Evolutionary conservation across 37 sponge, comb jelly and placozoan genomes (phyloP).

Genomic region (Ephydatia muelleri): DNA sequence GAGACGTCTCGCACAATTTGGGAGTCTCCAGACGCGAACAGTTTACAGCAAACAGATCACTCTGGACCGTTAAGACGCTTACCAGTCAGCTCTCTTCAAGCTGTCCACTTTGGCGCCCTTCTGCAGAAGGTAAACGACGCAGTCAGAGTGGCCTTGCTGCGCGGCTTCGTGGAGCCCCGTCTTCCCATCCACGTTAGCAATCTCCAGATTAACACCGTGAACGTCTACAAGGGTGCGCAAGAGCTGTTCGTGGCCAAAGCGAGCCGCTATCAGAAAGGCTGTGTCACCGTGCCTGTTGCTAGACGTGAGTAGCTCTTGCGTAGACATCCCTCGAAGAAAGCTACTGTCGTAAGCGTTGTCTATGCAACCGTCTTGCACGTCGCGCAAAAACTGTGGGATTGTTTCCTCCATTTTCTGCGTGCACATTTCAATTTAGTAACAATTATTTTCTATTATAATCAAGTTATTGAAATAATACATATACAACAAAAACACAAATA

Average conservation of each 20-base stretch:
- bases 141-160: constrained; percentile 61
- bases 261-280: constrained; percentile 67
- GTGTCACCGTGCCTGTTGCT: constrained; percentile 73
- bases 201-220: constrained; percentile 44
- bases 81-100: constrained; percentile 93
- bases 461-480: no score
- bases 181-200: constrained; percentile 79
- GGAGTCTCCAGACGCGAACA: no score
- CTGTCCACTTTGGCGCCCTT: constrained; percentile 63
- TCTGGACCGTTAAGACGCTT: constrained; percentile 27
- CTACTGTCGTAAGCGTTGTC: no score
- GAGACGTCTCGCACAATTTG: no score
- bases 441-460: no score
- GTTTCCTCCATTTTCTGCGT: no score
- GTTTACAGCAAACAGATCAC: no score
- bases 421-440: no score
- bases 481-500: no score
- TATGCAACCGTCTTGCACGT: no score
- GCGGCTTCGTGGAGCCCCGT: constrained; percentile 88
- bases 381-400: no score
- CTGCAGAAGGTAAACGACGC: constrained; percentile 51
- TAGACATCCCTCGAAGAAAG: no score
- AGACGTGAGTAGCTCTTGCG: background rate
- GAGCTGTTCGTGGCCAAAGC: constrained; percentile 68
- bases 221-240: constrained; percentile 45